These are phyloP conservation scores for Lathamus discolor DNA, from an alignment of 2,113 vertebrate species.

Conservation along the genomic window DNA sequence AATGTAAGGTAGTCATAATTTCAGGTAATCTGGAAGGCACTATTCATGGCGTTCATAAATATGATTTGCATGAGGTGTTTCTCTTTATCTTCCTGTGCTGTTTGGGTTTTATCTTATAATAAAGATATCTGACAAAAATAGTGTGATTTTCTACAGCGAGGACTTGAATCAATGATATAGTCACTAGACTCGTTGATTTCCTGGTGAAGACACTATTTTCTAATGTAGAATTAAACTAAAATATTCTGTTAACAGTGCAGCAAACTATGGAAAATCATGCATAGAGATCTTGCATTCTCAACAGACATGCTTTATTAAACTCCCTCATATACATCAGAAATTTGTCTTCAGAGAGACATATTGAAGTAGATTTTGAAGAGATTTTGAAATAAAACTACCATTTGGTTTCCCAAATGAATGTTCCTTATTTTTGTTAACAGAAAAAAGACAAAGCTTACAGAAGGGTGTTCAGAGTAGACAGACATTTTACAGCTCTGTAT, in stretches of 20 bases:
- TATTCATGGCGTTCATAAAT: background rate
- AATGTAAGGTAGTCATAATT: background rate
- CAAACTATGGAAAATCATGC: slow-evolving; percentile 25
- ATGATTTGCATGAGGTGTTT: background rate
- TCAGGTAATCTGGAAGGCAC: background rate
- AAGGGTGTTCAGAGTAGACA: background rate
- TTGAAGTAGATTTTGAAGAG: background rate
- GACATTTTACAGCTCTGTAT: background rate
- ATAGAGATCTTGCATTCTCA: slow-evolving; percentile 36
- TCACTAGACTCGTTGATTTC: background rate
- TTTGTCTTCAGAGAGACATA: slow-evolving; percentile 28
- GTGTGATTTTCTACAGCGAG: background rate
- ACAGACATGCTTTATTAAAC: slow-evolving; percentile 50
- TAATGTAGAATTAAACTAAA: background rate
- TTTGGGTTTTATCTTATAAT: background rate
- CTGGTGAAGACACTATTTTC: background rate
- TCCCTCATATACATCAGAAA: slow-evolving; percentile 60
- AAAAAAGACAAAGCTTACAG: background rate
- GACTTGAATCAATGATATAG: background rate
- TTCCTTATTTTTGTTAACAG: background rate
- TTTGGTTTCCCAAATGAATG: background rate
- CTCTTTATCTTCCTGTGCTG: background rate
- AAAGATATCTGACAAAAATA: background rate
- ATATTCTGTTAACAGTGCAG: background rate
- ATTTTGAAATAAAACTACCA: background rate